Evolutionary conservation across 2,113 vertebrate genomes (phyloP).

Genomic region (Phodopus roborovskii): DNA sequence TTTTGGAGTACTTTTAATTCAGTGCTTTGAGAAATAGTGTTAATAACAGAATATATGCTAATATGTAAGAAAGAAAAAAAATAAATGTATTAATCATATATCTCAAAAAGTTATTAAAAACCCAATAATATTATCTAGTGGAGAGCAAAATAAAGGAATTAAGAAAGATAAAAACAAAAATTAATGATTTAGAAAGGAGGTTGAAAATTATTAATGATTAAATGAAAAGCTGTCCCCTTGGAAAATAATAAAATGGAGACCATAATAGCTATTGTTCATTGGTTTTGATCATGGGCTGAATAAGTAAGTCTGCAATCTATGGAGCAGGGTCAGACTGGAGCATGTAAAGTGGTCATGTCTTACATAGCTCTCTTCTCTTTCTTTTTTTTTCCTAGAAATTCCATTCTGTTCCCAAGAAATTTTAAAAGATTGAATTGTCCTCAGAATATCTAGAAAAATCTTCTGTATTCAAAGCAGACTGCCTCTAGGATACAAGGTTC

Average conservation of each 20-base stretch:
- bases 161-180: slow-evolving; percentile 50
- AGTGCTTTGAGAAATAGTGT: slow-evolving; percentile 10
- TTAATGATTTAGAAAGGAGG: slow-evolving; percentile 55
- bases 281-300: not conserved
- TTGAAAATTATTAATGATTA: not conserved
- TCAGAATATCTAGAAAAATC: not conserved
- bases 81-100: slow-evolving; percentile 22
- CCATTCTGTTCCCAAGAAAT: not conserved
- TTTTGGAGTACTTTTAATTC: not conserved
- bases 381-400: not conserved
- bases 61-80: slow-evolving; percentile 37
- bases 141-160: slow-evolving; percentile 25
- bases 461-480: not conserved
- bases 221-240: slow-evolving; percentile 36
- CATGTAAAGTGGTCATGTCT: not conserved
- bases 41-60: slow-evolving; percentile 31
- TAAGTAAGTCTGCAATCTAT: not conserved
- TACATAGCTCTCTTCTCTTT: not conserved
- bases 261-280: not conserved
- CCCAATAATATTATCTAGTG: not conserved
- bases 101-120: slow-evolving; percentile 46
- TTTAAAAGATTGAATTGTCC: not conserved
- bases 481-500: not conserved
- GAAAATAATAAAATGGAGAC: slow-evolving; percentile 40
- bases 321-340: not conserved